Evolutionary conservation across 2,888 invertebrate species (phyloP).

Genomic region (Hermaeophaga mercurialis): DNA sequence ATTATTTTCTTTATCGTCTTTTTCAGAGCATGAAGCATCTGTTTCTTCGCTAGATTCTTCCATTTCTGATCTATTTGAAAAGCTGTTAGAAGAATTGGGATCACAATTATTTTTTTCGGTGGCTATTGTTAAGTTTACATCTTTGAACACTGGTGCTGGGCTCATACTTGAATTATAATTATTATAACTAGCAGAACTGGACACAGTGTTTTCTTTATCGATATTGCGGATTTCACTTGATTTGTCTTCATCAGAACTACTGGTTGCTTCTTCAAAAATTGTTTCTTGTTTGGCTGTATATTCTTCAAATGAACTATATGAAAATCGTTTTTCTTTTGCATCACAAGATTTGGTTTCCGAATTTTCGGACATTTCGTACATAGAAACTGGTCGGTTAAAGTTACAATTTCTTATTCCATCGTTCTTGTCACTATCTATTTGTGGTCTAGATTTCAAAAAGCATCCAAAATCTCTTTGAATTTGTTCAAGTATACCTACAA

Average conservation of each 20-base stretch:
- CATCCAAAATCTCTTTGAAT: slow-evolving; percentile 41
- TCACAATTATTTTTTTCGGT: background rate
- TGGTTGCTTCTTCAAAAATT: background rate
- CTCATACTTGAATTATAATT: slow-evolving; percentile 51
- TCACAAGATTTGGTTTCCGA: background rate
- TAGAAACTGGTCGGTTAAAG: slow-evolving; percentile 29
- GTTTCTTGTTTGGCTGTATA: background rate
- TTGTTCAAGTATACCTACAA: slow-evolving; percentile 39
- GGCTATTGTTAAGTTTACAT: background rate
- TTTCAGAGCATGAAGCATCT: slow-evolving; percentile 27
- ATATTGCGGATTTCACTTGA: background rate
- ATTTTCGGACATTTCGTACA: slow-evolving; percentile 1
- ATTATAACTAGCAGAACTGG: slow-evolving; percentile 50
- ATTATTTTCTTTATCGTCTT: slow-evolving; percentile 30
- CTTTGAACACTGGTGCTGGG: slow-evolving; percentile 16
- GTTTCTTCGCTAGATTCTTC: slow-evolving; percentile 25
- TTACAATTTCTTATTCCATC: slow-evolving; percentile 1
- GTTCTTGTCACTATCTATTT: slow-evolving; percentile 7
- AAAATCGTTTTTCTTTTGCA: slow-evolving; percentile 7
- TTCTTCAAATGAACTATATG: slow-evolving; percentile 16
- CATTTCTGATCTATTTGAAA: slow-evolving; percentile 1
- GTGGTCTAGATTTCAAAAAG: slow-evolving; percentile 33
- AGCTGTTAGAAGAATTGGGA: background rate
- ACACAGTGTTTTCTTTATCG: background rate
- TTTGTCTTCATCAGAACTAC: background rate